Evolutionary conservation across 2,888 invertebrate genomes (phyloP).

Genomic region (Pinctada fucata): DNA sequence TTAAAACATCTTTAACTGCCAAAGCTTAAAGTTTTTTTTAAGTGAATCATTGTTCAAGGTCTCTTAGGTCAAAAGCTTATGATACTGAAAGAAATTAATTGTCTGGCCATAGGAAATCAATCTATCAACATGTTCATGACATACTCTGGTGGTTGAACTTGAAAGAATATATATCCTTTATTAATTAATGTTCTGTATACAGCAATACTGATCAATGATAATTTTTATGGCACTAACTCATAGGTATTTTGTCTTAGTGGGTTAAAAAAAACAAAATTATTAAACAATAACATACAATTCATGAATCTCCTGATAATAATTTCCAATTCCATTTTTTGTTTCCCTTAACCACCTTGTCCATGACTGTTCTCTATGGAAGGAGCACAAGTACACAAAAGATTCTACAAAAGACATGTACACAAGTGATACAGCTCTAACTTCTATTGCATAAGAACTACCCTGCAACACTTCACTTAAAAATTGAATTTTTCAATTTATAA

Average conservation of each 20-base stretch:
- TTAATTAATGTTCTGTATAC: neutral
- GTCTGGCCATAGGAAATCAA: too few species aligned
- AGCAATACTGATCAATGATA: too few species aligned
- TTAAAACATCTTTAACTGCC: too few species aligned
- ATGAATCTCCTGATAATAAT: neutral
- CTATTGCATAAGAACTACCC: too few species aligned
- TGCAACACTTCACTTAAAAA: too few species aligned
- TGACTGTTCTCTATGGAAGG: conserved; percentile 21
- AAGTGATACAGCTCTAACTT: neutral
- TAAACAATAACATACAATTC: conserved; percentile 4
- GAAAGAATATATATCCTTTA: neutral
- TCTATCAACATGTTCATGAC: too few species aligned
- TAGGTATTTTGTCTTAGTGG: neutral
- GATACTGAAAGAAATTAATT: too few species aligned
- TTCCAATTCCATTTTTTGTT: conserved; percentile 13
- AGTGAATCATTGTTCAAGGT: too few species aligned
- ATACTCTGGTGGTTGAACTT: neutral
- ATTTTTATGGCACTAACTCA: neutral
- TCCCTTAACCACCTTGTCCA: conserved; percentile 25
- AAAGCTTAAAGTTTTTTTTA: too few species aligned
- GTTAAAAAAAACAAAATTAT: neutral
- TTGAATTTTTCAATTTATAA: too few species aligned
- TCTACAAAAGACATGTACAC: conserved; percentile 2
- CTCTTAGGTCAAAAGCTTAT: too few species aligned
- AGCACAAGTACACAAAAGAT: conserved; percentile 14